Percentiles rank a stretch among this genome's conserved stretches.
Evolutionary conservation across 2,888 invertebrate species (phyloP).

Genomic region (Dynastes grantii): DNA sequence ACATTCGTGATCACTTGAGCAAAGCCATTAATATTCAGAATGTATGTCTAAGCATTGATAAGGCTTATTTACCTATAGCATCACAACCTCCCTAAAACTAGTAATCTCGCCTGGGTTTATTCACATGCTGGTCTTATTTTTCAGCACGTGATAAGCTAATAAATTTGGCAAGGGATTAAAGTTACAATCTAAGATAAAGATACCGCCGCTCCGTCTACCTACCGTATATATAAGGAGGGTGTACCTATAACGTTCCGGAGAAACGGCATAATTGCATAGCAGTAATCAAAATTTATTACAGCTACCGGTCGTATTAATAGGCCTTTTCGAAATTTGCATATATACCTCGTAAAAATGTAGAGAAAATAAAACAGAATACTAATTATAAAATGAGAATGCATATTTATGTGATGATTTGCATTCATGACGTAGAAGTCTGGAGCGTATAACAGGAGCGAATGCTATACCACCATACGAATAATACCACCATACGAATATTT

Average conservation of each 20-base stretch:
- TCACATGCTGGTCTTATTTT: conserved; percentile 23
- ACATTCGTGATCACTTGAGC: no score
- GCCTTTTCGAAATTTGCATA: conserved; percentile 48
- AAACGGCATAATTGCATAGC: conserved; percentile 36
- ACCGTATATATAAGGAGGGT: not conserved
- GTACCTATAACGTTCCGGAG: conserved; percentile 18
- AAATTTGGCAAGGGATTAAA: conserved; percentile 38
- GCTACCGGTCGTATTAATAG: conserved; percentile 46
- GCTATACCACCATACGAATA: conserved; percentile 23
- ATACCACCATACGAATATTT: conserved; percentile 35
- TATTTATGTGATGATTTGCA: conserved; percentile 53
- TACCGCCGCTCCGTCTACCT: conserved; percentile 12
- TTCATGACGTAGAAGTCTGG: conserved; percentile 43
- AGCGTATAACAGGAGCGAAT: conserved; percentile 20
- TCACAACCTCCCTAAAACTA: not conserved
- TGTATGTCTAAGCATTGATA: not conserved
- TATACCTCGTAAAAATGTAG: conserved; percentile 48
- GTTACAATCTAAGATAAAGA: conserved; percentile 45
- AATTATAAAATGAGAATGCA: conserved; percentile 52
- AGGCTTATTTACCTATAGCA: not conserved
- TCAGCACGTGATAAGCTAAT: conserved; percentile 46
- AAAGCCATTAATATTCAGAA: not conserved
- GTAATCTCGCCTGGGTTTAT: conserved; percentile 1
- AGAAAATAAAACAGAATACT: conserved; percentile 52
- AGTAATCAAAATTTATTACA: conserved; percentile 49